phyloP scores from a whole-genome alignment of 2,888 invertebrate genomes.

The Thecophora atra region DNA sequence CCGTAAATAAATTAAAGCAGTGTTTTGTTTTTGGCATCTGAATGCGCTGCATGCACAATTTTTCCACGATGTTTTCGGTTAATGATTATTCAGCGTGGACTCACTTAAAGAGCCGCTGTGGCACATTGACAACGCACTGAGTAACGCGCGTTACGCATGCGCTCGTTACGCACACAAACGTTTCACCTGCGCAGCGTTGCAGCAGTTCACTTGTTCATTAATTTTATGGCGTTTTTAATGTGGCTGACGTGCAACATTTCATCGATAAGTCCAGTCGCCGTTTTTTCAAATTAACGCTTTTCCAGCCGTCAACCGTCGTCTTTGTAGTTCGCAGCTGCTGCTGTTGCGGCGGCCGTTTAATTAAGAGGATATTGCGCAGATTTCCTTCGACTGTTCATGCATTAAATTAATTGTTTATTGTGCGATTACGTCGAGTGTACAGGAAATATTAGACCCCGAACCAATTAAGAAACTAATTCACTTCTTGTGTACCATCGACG shows the following conservation, averaged over 20 bases:
- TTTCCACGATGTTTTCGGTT: slow-evolving; percentile 1
- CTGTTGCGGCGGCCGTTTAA: neutral
- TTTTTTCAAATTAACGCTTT: neutral
- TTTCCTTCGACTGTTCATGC: slow-evolving; percentile 12
- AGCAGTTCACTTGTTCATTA: slow-evolving; percentile 8
- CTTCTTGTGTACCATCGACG: neutral
- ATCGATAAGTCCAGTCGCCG: slow-evolving; percentile 13
- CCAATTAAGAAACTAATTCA: neutral
- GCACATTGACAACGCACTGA: slow-evolving; percentile 28
- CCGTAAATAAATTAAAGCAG: neutral
- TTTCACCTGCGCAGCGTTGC: slow-evolving; percentile 12
- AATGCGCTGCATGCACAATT: neutral
- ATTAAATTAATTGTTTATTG: slow-evolving; percentile 29
- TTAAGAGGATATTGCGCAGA: slow-evolving; percentile 10
- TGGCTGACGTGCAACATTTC: slow-evolving; percentile 29
- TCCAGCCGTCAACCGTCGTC: neutral
- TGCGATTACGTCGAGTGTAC: slow-evolving; percentile 7
- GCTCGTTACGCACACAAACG: slow-evolving; percentile 4
- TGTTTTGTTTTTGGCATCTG: neutral
- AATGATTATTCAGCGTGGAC: neutral
- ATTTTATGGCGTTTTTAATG: slow-evolving; percentile 32
- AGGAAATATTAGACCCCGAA: neutral
- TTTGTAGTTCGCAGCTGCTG: neutral
- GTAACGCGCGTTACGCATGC: slow-evolving; percentile 34
- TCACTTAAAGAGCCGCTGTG: slow-evolving; percentile 8